Base-by-base conservation (phyloP, 2,113 vertebrate genomes). In the Daboia siamensis region DNA sequence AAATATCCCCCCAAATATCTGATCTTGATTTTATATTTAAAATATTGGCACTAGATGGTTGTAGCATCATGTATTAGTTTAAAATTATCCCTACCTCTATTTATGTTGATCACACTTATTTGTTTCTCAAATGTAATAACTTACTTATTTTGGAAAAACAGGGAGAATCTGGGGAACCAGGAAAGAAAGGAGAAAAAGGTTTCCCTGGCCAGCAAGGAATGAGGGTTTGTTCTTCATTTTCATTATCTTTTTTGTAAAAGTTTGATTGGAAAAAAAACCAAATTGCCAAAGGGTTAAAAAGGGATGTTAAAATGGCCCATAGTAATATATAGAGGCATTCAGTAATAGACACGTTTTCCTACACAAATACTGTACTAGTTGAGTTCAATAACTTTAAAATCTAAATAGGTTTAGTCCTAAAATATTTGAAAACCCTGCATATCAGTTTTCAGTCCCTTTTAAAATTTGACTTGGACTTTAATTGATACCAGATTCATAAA, bases 121-220 rank as follows among this genome's bases (percentile, higher is more conserved):
- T 86, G 5, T 17, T 84, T 89, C 20, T 86, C 86, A 93, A 5
- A 55, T 9, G 13, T 56, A 4, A 44, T 23, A 9, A 93, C 46
- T n/a, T 69, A 33, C 1, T 86, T 91, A 1, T 92, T 95, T 90
- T 91, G 2, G 94, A 94, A 90, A 51, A 44, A 94, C 92, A 98
- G 97, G 97, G 97, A 90, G 96, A 97, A 48, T 64, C 91, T 92
- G 97, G 97, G 64, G 91, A 95, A 46, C 61, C 21, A 26, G 97
- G 97, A 57, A 52, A 6, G 12, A 97, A 96, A 94, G 97, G 97
- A 92, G 23, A 84, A 2, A 0, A 13, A 26, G 97, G 97, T 29
- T 56, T 59, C 33, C 21, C 29, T 3, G 97, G 97, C 51, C 96
- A 93, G 55, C 93, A 88, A 55, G 98, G 98, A 93, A 88, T 29